Conservation (phyloP, 2,888 invertebrate genomes). For the Pheosia tremula region DNA sequence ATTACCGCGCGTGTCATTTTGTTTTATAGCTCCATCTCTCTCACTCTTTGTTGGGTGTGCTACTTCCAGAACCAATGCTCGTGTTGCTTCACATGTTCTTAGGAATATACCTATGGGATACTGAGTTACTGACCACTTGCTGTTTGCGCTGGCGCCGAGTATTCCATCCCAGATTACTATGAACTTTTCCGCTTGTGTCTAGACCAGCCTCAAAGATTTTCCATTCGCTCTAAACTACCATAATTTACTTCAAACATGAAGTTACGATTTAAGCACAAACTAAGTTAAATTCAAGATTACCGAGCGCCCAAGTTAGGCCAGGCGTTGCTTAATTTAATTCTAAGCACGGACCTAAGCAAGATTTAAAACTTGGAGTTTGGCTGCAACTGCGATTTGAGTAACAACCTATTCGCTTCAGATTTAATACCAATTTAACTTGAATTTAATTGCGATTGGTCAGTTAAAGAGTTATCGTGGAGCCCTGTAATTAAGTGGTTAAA, state of each 20-base stretch:
- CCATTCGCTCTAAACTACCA: slow-evolving; percentile 3
- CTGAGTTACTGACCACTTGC: no score
- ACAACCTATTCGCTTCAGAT: slow-evolving; percentile 15
- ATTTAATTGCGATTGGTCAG: slow-evolving; percentile 7
- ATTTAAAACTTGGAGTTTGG: slow-evolving; percentile 49
- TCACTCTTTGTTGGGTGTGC: no score
- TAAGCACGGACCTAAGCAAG: slow-evolving; percentile 54
- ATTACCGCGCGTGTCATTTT: no score
- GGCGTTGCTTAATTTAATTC: slow-evolving; percentile 61
- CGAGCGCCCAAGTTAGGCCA: slow-evolving; percentile 43
- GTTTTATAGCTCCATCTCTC: no score
- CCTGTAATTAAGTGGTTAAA: no score
- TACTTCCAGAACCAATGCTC: no score
- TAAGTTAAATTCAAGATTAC: slow-evolving; percentile 55
- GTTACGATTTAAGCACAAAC: slow-evolving; percentile 38
- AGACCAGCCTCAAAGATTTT: background rate
- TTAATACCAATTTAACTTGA: slow-evolving; percentile 31
- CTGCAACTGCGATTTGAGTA: slow-evolving; percentile 30
- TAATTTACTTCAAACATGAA: slow-evolving; percentile 31
- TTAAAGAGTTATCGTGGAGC: background rate
- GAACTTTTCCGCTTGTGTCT: no score
- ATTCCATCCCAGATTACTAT: no score
- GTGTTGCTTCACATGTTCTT: no score
- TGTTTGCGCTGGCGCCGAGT: no score
- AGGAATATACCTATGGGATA: no score